Evolutionary conservation across 2,797 vertebrate genomes (phyloP).

Genomic region (Halcyon badia): DNA sequence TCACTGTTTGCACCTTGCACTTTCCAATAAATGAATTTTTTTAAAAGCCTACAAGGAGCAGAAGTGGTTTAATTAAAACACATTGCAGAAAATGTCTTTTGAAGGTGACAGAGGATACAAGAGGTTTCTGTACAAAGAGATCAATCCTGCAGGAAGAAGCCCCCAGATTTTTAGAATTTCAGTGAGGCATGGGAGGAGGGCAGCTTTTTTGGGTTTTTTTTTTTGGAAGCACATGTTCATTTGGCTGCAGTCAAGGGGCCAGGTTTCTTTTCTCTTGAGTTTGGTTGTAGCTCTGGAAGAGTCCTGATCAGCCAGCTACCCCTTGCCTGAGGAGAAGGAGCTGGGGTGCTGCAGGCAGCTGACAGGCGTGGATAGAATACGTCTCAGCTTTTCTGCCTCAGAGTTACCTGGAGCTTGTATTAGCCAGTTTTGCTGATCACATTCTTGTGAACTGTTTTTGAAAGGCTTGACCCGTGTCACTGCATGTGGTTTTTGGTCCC

Average conservation of each 20-base stretch:
- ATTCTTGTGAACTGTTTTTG: slow-evolving; percentile 9
- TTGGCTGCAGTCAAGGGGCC: not conserved
- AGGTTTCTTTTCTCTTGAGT: not conserved
- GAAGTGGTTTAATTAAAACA: slow-evolving; percentile 16
- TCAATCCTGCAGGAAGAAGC: not conserved
- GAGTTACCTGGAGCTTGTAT: not conserved
- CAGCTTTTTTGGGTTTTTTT: no score
- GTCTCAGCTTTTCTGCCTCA: not conserved
- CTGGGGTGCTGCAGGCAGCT: not conserved
- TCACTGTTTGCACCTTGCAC: not conserved
- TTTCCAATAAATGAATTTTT: not conserved
- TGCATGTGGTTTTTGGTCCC: not conserved
- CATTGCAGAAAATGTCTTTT: not conserved
- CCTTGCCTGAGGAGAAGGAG: not conserved
- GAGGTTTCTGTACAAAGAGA: not conserved
- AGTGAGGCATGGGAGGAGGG: not conserved
- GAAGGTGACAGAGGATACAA: not conserved
- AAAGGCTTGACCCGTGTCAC: not conserved
- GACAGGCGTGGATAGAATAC: not conserved
- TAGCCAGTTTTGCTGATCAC: not conserved
- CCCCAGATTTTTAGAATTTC: not conserved
- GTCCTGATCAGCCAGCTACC: not conserved
- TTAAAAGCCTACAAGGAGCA: not conserved
- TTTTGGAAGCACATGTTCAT: accelerated
- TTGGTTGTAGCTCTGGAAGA: not conserved